Percentiles rank a stretch among this genome's conserved stretches.
Conservation (phyloP, 2,888 invertebrate species). For the Rhopalosiphum nymphaeae region DNA sequence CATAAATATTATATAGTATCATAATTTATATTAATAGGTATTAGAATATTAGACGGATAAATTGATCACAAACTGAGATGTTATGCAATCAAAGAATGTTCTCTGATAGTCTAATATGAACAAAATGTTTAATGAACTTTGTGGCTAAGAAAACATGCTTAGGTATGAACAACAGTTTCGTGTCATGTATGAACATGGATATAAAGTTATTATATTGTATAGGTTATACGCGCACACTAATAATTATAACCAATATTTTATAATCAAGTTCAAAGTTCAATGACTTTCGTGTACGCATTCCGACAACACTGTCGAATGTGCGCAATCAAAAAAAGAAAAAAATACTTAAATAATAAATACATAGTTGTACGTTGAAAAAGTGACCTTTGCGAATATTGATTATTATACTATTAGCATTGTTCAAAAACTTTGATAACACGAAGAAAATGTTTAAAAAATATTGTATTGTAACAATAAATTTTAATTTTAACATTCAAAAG, state of each 20-base stretch:
- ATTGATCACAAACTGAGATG: background rate
- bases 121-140: background rate
- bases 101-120: background rate
- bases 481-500: background rate
- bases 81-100: background rate
- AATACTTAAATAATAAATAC: background rate
- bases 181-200: background rate
- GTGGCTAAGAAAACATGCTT: background rate
- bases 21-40: background rate
- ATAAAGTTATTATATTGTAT: background rate
- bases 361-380: background rate
- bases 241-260: slow-evolving; percentile 8
- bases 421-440: background rate
- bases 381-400: background rate
- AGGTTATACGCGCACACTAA: background rate
- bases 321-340: background rate
- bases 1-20: background rate
- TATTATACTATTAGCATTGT: background rate
- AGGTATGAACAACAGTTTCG: background rate
- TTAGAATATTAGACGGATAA: background rate
- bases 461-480: background rate
- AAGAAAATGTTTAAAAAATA: background rate
- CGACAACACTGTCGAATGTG: slow-evolving; percentile 26
- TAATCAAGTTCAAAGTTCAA: slow-evolving; percentile 53
- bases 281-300: slow-evolving; percentile 10